These are phyloP conservation scores for Panagrolaimus sp. DNA, from an alignment of 1,140 invertebrate species.

Conservation along the genomic window DNA sequence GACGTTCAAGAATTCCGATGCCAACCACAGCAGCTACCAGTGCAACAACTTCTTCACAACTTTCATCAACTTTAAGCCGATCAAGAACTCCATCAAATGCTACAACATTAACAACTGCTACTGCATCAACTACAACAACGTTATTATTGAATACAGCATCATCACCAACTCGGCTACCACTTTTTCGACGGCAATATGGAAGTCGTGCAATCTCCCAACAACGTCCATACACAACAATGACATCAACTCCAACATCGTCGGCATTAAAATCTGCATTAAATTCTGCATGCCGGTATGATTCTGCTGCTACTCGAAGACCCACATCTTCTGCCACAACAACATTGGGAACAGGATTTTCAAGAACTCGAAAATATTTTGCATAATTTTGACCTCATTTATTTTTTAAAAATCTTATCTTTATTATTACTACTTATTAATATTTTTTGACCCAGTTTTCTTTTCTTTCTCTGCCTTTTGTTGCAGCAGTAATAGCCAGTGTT, in stretches of 20 bases:
- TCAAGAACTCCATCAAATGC: background rate
- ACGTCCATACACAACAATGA: background rate
- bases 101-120: too few species aligned
- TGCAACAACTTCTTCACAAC: background rate
- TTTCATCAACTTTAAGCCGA: background rate
- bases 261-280: background rate
- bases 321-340: background rate
- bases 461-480: too few species aligned
- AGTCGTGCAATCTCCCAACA: background rate
- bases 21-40: background rate
- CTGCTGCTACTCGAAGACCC: background rate
- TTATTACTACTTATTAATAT: too few species aligned
- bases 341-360: background rate
- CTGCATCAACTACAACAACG: too few species aligned
- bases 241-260: background rate
- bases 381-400: background rate
- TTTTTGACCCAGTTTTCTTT: too few species aligned
- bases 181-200: background rate
- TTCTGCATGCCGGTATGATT: background rate
- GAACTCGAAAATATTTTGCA: background rate
- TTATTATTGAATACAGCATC: background rate
- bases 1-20: slow-evolving; percentile 1
- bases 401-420: too few species aligned
- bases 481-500: too few species aligned
- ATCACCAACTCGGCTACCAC: slow-evolving; percentile 2